Evolutionary conservation across 2,888 invertebrate species (phyloP).

Genomic region (Argyra leucocephala): DNA sequence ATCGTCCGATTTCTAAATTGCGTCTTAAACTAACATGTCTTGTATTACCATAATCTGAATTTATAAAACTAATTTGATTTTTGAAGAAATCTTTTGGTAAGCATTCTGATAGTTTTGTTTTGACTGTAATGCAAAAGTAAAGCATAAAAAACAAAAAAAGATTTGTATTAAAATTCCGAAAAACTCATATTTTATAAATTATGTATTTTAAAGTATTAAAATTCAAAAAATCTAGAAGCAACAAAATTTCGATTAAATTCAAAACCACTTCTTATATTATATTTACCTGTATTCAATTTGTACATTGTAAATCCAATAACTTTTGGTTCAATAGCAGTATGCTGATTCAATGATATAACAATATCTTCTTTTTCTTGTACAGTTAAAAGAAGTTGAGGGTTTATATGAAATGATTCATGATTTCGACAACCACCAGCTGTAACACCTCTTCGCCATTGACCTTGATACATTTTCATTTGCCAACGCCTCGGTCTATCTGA

Average conservation of each 20-base stretch:
- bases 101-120: constrained; percentile 60
- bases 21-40: constrained; percentile 76
- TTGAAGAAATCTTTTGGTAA: constrained; percentile 74
- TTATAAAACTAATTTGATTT: constrained; percentile 74
- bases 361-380: constrained; percentile 73
- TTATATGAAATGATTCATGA: constrained; percentile 85
- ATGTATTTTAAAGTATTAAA: constrained; percentile 27
- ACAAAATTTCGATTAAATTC: not conserved
- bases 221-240: no score
- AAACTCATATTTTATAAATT: no score
- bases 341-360: constrained; percentile 77
- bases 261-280: not conserved
- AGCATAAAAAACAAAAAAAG: not conserved
- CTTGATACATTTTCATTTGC: constrained; percentile 80
- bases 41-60: constrained; percentile 86
- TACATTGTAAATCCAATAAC: constrained; percentile 87
- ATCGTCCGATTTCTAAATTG: constrained; percentile 69
- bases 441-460: constrained; percentile 77
- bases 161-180: constrained; percentile 19
- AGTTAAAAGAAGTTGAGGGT: constrained; percentile 76
- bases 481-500: constrained; percentile 65
- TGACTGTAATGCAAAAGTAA: constrained; percentile 19
- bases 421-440: constrained; percentile 85
- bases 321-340: constrained; percentile 85
- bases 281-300: constrained; percentile 33